Conservation (phyloP, 2,888 invertebrate genomes). For the Oxyscelio sp. region DNA sequence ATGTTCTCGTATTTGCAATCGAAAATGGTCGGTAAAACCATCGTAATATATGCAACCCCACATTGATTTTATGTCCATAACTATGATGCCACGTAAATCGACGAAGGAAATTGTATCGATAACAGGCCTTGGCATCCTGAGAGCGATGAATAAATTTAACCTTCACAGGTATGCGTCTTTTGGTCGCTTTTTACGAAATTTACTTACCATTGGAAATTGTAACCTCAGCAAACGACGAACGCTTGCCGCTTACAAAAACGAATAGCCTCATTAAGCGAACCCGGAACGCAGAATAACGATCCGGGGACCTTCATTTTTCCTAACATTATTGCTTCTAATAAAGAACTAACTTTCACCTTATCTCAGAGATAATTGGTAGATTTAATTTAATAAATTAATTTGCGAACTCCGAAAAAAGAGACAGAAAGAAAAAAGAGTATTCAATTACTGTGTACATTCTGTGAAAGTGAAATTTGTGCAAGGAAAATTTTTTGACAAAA, state of each 20-base stretch:
- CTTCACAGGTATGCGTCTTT: slow-evolving; percentile 23
- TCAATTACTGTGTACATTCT: too few species aligned
- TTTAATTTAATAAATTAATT: too few species aligned
- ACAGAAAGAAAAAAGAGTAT: too few species aligned
- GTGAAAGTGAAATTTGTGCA: too few species aligned
- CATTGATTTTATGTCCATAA: slow-evolving; percentile 53
- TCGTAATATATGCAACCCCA: slow-evolving; percentile 30
- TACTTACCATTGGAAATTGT: slow-evolving; percentile 32
- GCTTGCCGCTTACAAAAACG: slow-evolving; percentile 42
- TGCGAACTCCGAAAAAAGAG: too few species aligned
- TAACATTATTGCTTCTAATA: too few species aligned
- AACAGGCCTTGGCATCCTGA: slow-evolving; percentile 51
- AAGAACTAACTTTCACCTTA: too few species aligned
- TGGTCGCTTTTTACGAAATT: slow-evolving; percentile 14
- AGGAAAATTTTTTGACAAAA: too few species aligned
- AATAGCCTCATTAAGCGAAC: slow-evolving; percentile 24
- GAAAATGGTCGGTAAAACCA: slow-evolving; percentile 22
- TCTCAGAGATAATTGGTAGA: too few species aligned
- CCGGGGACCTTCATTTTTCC: slow-evolving; percentile 44
- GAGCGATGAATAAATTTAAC: slow-evolving; percentile 39
- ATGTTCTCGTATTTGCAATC: slow-evolving; percentile 16
- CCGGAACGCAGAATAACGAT: slow-evolving; percentile 34
- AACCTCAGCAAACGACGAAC: slow-evolving; percentile 26
- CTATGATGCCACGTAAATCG: neutral
- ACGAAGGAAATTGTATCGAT: slow-evolving; percentile 54